Conservation (phyloP, 2,113 vertebrate species). For the Rhodinocichla rosea region DNA sequence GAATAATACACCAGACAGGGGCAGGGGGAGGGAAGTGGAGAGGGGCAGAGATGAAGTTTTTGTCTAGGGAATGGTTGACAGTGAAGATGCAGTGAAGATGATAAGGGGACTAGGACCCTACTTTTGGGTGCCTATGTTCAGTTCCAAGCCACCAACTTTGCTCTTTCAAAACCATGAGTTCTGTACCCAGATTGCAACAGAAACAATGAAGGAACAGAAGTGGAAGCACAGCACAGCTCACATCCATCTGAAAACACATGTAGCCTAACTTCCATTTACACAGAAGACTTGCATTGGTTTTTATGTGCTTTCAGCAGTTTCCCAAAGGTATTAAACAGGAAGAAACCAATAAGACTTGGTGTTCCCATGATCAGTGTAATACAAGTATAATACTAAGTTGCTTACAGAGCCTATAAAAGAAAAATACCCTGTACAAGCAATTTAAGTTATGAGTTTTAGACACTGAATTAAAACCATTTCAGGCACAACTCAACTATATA, state of each 20-base stretch:
- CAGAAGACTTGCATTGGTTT: neutral
- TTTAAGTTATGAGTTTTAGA: neutral
- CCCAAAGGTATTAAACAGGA: neutral
- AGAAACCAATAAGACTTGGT: neutral
- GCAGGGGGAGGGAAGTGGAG: fast-evolving
- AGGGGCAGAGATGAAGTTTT: neutral
- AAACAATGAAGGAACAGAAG: neutral
- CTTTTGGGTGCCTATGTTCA: neutral
- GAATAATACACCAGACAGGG: neutral
- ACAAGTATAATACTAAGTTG: neutral
- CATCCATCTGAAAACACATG: neutral
- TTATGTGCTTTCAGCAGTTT: neutral
- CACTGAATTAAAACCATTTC: neutral
- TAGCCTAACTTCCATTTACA: neutral
- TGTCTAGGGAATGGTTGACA: neutral
- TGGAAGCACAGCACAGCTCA: neutral
- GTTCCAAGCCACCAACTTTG: neutral
- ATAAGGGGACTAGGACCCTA: neutral
- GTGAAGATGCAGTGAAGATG: neutral
- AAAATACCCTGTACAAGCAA: neutral
- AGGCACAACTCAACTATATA: neutral
- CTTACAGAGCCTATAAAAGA: neutral
- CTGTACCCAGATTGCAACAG: neutral
- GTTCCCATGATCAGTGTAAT: neutral
- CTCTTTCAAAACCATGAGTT: neutral